Evolutionary conservation across 2,113 vertebrate genomes (phyloP).

Genomic region (Oceanodroma tethys): DNA sequence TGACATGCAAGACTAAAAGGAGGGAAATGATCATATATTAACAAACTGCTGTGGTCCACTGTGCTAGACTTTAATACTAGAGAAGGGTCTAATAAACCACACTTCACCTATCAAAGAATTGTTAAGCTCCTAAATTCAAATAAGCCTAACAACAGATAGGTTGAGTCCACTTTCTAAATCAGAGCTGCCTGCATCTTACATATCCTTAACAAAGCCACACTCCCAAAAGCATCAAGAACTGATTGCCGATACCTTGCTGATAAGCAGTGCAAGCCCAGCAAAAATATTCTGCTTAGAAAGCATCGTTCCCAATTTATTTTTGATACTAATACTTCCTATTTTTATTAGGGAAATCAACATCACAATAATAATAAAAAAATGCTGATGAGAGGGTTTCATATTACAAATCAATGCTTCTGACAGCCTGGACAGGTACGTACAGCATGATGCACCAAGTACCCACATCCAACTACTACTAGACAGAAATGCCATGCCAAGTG

Average conservation of each 20-base stretch:
- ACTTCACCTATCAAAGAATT: neutral
- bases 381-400: neutral
- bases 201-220: neutral
- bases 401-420: neutral
- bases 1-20: neutral
- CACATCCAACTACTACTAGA: neutral
- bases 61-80: neutral
- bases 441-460: neutral
- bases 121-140: neutral
- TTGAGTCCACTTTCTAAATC: neutral
- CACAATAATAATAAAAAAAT: neutral
- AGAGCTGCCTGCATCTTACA: neutral
- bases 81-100: neutral
- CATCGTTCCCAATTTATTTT: neutral
- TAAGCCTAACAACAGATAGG: neutral
- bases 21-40: accelerated
- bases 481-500: neutral
- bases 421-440: neutral
- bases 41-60: neutral
- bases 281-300: neutral
- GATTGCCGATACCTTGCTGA: neutral
- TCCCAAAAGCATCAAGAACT: neutral
- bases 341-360: neutral
- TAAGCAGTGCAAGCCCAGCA: neutral
- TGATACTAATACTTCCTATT: neutral